phyloP scores from a whole-genome alignment of 2,113 vertebrate species.

The Dasyurus viverrinus region DNA sequence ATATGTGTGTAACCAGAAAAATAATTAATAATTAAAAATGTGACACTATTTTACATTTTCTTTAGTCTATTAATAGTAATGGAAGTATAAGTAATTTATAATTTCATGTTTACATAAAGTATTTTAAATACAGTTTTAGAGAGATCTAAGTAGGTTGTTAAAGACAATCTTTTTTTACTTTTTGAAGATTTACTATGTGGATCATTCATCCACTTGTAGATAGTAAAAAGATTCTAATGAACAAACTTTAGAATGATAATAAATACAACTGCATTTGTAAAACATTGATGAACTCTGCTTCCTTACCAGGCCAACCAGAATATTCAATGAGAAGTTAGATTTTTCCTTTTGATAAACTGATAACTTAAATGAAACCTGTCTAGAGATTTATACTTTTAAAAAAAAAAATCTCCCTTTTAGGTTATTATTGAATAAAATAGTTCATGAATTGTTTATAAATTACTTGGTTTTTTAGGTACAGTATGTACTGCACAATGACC shows the following conservation, averaged over 20 bases:
- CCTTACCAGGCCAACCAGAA: slow-evolving; percentile 14
- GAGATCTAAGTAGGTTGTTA: background rate
- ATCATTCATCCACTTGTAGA: background rate
- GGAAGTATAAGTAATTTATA: background rate
- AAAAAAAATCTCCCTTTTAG: background rate
- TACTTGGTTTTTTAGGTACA: background rate
- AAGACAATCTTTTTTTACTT: background rate
- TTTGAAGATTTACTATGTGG: background rate
- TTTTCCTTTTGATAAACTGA: background rate
- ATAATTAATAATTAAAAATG: too few species aligned
- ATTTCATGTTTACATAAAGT: background rate
- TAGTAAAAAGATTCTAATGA: slow-evolving; percentile 6
- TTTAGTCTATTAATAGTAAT: background rate
- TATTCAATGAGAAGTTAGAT: background rate
- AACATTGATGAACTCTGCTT: background rate
- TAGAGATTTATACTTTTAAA: background rate
- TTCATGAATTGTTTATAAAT: background rate
- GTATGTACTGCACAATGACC: background rate
- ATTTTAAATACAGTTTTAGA: background rate
- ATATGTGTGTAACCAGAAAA: too few species aligned
- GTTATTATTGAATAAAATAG: slow-evolving; percentile 7
- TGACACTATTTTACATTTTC: background rate
- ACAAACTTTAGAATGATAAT: slow-evolving; percentile 16
- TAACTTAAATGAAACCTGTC: background rate
- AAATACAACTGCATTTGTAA: background rate